Evolutionary conservation across 1,140 invertebrate genomes (phyloP), one percentile per base, ranked within the genome.

Genomic region (Drosophila melanogaster): DNA sequence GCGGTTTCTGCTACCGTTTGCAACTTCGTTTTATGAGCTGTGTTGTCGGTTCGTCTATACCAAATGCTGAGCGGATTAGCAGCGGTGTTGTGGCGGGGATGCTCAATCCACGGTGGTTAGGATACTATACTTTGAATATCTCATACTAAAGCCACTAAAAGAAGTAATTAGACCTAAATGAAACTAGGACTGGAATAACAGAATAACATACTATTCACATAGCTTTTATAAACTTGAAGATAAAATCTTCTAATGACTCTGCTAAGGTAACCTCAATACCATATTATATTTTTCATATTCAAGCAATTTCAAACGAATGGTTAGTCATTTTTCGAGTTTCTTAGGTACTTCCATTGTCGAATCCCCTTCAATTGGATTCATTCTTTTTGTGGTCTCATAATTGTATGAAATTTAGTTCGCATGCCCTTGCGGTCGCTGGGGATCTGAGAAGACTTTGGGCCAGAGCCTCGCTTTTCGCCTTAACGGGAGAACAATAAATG

Each of bases 371-470:
- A 5, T 19, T 50, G 38, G 15, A 40, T 44, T 71, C 24, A 41
- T 73, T 53, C 81, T 73, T 58, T 56, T 85, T 85, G 80, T 78
- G 74, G 76, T 84, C 84, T 83, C 84, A 89, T 89, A 89, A 89
- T 89, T 90, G 85, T 90, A 89, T 61, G 85, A 89, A 89, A 90
- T 89, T 89, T 89, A 89, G 85, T 89, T 89, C 85, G 85, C 85
- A 90, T 89, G 84, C 84, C 84, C 84, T 89, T 90, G 80, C 83
- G 83, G 79, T 89, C 75, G 84, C 78, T 74, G 74, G 41, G 54
- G 54, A 62, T 77, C 67, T 69, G 38, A 51, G 66, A 49, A 56
- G 58, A 50, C 60, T 76, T 80, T 76, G 72, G 53, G 46, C 49
- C 73, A 35, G 46, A 43, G 55, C 64, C 54, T 66, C 56, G 74